Evolutionary conservation across 2,888 invertebrate genomes (phyloP), one percentile per base, ranked within the genome.

Genomic region (Oscheius onirici): DNA sequence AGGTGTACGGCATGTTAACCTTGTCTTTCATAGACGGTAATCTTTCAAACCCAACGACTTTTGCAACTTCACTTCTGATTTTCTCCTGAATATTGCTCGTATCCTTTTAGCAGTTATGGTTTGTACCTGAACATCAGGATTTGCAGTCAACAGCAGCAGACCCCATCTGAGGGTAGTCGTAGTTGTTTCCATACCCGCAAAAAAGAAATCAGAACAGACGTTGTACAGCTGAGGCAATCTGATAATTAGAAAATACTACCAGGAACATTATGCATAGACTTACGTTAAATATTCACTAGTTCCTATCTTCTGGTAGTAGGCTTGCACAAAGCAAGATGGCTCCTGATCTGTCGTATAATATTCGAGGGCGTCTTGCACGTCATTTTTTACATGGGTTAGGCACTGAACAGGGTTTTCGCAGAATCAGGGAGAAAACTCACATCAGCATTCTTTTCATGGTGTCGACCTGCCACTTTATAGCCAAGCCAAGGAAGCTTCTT

Each of bases 161-260:
- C 72, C 71, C 82, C 81, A 81, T 43, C 77, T 57, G 1, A 82
- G 63, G 0, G 80, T 72, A 6, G 74, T 80, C 1, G 81, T 76
- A n/a, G 82, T 80, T 13, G 82, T 81, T 43, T 82, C 82, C 79
- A 80, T 80, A 13, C 82, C 82, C 11, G 81, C 82, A 22, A 82
- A 20, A 73, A 78, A 82, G 69, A 82, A 76, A 55, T 82, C 82
- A 0, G 74, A 43, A 8, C 61, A 66, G 26, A 68, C 61, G 24
- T 72, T 68, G 28, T 52, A 60, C 24, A 60, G 20, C 26, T 72
- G 67, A 17, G 49, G 44, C 34, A 54, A 34, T 10, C 61, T 63
- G 28, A 8, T 26, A 55, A 26, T 40, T n/a, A 43, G 26, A 20
- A 13, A 20, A 58, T 34, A 58, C 24, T 20, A 15, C 11, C 24